These are phyloP conservation scores for Mythimna loreyi DNA, from an alignment of 2,888 invertebrate species.

Conservation along the genomic window DNA sequence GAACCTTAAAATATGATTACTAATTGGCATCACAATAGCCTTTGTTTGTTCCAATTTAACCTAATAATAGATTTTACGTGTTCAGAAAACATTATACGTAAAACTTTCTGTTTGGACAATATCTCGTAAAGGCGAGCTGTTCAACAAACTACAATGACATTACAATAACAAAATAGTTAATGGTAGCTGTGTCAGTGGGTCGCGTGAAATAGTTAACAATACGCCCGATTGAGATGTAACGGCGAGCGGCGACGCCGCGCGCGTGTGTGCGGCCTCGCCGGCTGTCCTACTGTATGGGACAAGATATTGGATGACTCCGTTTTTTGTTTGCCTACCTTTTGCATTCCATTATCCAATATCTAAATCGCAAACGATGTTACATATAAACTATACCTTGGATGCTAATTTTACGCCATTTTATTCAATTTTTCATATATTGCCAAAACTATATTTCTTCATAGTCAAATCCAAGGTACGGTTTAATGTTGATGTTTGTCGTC, in stretches of 20 bases:
- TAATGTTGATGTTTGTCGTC: slow-evolving; percentile 50
- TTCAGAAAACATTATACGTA: slow-evolving; percentile 1
- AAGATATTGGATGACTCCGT: slow-evolving; percentile 66
- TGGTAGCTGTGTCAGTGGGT: slow-evolving; percentile 72
- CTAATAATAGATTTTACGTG: not conserved
- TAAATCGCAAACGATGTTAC: slow-evolving; percentile 74
- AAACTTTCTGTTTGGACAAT: slow-evolving; percentile 6
- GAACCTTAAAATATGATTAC: not conserved
- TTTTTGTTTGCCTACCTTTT: slow-evolving; percentile 46
- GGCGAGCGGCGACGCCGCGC: slow-evolving; percentile 57
- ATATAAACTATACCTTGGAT: slow-evolving; percentile 67
- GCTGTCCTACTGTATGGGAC: slow-evolving; percentile 58
- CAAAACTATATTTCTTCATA: slow-evolving; percentile 12
- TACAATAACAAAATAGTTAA: slow-evolving; percentile 61
- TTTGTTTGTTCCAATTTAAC: not conserved
- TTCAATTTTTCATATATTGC: slow-evolving; percentile 20
- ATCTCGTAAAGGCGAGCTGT: slow-evolving; percentile 26
- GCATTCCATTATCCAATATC: slow-evolving; percentile 68
- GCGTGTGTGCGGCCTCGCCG: slow-evolving; percentile 50
- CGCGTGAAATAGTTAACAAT: slow-evolving; percentile 68
- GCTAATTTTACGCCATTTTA: slow-evolving; percentile 27
- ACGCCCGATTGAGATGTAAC: slow-evolving; percentile 63
- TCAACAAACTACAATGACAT: slow-evolving; percentile 44
- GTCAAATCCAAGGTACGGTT: slow-evolving; percentile 65
- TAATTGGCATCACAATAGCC: not conserved